Evolutionary conservation across 1,140 invertebrate species (phyloP), one percentile per base, ranked within the genome.

Genomic region (Temnothorax longispinosus): DNA sequence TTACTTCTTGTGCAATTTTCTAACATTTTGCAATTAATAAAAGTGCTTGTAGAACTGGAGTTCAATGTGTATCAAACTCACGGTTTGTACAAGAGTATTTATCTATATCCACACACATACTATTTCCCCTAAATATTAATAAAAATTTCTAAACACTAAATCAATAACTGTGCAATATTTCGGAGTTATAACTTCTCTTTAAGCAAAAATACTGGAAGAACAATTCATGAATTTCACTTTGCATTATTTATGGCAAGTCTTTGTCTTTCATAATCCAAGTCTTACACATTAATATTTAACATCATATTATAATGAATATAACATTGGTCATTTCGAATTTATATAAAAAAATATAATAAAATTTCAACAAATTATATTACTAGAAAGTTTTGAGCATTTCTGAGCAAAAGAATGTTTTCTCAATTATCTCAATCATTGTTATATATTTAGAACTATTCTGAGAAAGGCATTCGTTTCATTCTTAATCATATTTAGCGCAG

Each of bases 231-330:
- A 80, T 78, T 11, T 7, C 47, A 54, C n/a, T 32, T 35, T 80
- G 4, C n/a, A 69, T 69, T 81, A 27, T 32, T 7, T 27, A 27
- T 27, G 27, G 27, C 27, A 27, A 27, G 32, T 10, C 4, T 75
- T 38, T 58, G 44, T 35, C 13, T 8, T 78, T 64, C 8, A 38
- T 32, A 11, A 54, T 69, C 10, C 32, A 65, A 78, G 3, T 54
- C 2, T 54, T 21, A 58, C 27, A 27, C 27, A 27, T 27, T 27
- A 52, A 8, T 1, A 54, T 69, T 44, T 80, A 80, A 65, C 10
- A n/a, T 74, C 10, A 27, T 71, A 71, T 71, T 69, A 27, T 13
- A 38, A 52, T 80, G 11, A 69, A 80, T 80, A 67, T 50, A 47
- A 67, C 21, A 21, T 81, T 32, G 27, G 0, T 81, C 7, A 52